A percentile compares a stretch with the other conserved stretches of the same genome.
These are phyloP conservation scores for Cyclina sinensis DNA, from an alignment of 1,140 invertebrate species.

Conservation along the genomic window DNA sequence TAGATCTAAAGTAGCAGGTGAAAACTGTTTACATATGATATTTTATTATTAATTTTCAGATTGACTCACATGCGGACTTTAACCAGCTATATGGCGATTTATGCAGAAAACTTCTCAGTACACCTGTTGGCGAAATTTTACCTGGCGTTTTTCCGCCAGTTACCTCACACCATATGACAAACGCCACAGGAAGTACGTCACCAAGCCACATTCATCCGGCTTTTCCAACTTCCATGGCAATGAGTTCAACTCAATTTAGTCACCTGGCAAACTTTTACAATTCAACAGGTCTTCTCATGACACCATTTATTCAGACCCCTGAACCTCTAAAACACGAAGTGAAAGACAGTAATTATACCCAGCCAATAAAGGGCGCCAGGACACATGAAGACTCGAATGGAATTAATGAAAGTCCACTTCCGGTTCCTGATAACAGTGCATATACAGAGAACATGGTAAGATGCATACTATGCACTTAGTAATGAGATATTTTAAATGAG, in stretches of 20 bases:
- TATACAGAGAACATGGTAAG: background rate
- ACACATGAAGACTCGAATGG: background rate
- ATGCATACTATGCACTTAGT: too few relatives aligned
- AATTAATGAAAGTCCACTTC: background rate
- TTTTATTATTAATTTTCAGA: too few relatives aligned
- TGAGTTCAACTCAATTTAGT: background rate
- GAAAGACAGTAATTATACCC: background rate
- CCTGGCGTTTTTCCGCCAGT: background rate
- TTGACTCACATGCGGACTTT: conserved; percentile 8
- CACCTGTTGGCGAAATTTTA: conserved; percentile 55
- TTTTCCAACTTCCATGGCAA: background rate
- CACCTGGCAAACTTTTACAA: background rate
- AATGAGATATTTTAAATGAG: too few relatives aligned
- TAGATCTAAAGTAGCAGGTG: too few relatives aligned
- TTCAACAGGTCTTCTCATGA: background rate
- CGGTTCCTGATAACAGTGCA: background rate
- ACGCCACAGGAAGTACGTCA: background rate
- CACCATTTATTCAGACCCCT: background rate
- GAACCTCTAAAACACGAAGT: background rate
- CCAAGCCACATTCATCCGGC: conserved; percentile 21
- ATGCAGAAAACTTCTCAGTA: conserved; percentile 47
- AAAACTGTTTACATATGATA: too few relatives aligned
- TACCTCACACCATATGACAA: background rate
- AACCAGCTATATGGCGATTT: conserved; percentile 49
- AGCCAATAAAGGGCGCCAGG: background rate